A percentile compares a stretch with the other conserved stretches of the same genome.
phyloP scores from a whole-genome alignment of 2,797 vertebrate species.

The Adrianichthys oophorus region DNA sequence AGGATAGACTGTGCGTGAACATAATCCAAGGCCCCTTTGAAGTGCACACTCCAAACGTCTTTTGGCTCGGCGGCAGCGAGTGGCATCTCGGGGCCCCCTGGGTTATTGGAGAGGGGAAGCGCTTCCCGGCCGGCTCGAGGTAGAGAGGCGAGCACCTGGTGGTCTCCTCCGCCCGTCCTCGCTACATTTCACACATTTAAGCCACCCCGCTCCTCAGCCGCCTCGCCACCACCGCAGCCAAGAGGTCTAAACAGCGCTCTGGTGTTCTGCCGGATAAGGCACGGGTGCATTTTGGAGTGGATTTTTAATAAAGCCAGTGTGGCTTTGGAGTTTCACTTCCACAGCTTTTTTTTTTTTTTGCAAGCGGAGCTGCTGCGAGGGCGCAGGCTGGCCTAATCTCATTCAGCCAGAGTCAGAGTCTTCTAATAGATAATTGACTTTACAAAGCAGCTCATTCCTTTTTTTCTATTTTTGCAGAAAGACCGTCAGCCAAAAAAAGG shows the following conservation, averaged over 20 bases:
- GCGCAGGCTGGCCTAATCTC: conserved; percentile 39
- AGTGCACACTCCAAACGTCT: conserved; percentile 80
- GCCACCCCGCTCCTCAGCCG: conserved; percentile 46
- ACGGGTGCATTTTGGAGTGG: conserved; percentile 50
- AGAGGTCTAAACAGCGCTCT: conserved; percentile 55
- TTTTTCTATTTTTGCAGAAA: no score
- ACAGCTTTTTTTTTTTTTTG: conserved; percentile 29
- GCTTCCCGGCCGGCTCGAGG: conserved; percentile 58
- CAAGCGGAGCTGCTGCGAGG: conserved; percentile 43
- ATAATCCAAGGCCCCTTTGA: conserved; percentile 82
- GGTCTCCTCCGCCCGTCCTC: conserved; percentile 56
- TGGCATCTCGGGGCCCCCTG: conserved; percentile 68
- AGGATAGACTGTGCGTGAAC: conserved; percentile 74
- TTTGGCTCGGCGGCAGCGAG: conserved; percentile 74
- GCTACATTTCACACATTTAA: conserved; percentile 66
- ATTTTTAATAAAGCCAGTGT: conserved; percentile 66
- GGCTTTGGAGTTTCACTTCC: conserved; percentile 58
- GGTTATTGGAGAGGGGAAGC: conserved; percentile 74
- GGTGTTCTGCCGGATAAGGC: conserved; percentile 53
- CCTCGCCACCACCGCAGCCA: conserved; percentile 43
- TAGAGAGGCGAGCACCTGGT: conserved; percentile 75
- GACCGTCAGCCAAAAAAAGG: no score
- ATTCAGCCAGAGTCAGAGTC: conserved; percentile 26
- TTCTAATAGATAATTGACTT: conserved; percentile 22
- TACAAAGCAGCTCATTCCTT: neutral